Percentiles rank a stretch among this genome's conserved stretches.
phyloP scores from a whole-genome alignment of 2,113 vertebrate genomes.

The Sceloporus undulatus region DNA sequence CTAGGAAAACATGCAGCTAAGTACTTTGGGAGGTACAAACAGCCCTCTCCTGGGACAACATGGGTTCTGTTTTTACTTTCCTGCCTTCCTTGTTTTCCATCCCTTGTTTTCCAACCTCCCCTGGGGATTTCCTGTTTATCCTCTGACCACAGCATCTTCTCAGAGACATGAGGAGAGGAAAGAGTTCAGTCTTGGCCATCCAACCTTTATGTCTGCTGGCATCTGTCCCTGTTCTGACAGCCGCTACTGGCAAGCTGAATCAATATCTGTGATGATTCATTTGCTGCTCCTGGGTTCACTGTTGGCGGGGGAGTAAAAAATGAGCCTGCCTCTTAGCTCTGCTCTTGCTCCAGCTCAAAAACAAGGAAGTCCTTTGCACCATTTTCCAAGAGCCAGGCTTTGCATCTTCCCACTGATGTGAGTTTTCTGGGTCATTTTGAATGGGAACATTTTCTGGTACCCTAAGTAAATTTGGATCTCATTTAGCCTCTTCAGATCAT shows the following conservation, averaged over 20 bases:
- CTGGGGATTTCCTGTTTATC: conserved; percentile 57
- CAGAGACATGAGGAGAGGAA: conserved; percentile 26
- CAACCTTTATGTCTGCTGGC: neutral
- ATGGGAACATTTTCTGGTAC: neutral
- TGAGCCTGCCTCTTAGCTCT: too few relatives aligned
- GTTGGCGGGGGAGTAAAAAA: too few relatives aligned
- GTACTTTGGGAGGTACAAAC: neutral
- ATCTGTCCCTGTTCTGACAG: conserved; percentile 55
- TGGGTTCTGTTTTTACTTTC: conserved; percentile 19
- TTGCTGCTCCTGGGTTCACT: neutral
- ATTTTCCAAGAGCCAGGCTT: neutral
- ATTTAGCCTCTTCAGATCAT: neutral
- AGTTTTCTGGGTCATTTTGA: too few relatives aligned
- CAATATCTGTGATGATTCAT: conserved; percentile 39
- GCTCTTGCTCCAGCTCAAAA: neutral
- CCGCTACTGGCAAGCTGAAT: too few relatives aligned
- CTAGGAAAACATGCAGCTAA: conserved; percentile 36
- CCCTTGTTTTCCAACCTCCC: conserved; percentile 21
- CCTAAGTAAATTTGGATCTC: neutral
- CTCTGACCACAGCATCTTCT: conserved; percentile 57
- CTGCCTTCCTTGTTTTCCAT: conserved; percentile 43
- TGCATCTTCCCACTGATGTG: too few relatives aligned
- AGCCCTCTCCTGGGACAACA: conserved; percentile 2
- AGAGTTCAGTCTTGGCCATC: conserved; percentile 33
- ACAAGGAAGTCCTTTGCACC: neutral